phyloP scores from a whole-genome alignment of 1,140 invertebrate genomes.

The Pteromalus puparum region DNA sequence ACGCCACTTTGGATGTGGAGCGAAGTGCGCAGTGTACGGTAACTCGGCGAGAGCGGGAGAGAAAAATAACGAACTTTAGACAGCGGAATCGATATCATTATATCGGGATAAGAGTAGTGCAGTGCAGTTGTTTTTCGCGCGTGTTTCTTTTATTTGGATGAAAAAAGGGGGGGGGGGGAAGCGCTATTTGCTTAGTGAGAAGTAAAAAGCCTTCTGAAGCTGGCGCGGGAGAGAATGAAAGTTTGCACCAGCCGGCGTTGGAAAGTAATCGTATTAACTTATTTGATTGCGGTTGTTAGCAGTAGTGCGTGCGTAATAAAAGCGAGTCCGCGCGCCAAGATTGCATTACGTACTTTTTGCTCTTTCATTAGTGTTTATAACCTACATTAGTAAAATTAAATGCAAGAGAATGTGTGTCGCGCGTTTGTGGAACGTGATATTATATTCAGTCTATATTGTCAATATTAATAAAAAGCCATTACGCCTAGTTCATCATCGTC shows the following conservation, averaged over 20 bases:
- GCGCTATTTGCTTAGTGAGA: background rate
- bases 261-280: background rate
- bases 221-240: background rate
- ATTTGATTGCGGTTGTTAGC: background rate
- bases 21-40: background rate
- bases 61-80: slow-evolving; percentile 22
- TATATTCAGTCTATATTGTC: no score
- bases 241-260: background rate
- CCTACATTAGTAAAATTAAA: background rate
- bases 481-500: no score
- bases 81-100: slow-evolving; percentile 18
- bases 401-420: background rate
- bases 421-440: no score
- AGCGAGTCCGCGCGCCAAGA: background rate
- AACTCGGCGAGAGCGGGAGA: background rate
- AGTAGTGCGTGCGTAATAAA: background rate
- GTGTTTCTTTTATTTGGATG: background rate
- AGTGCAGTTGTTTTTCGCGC: background rate
- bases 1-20: slow-evolving; percentile 1
- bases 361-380: background rate
- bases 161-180: background rate
- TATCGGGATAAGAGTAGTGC: background rate
- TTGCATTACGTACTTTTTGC: background rate
- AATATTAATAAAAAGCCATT: no score
- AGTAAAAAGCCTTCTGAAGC: background rate